Percentiles rank a stretch among this genome's conserved stretches.
These are phyloP conservation scores for Cromileptes altivelis DNA, from an alignment of 2,113 vertebrate genomes.

Conservation along the genomic window DNA sequence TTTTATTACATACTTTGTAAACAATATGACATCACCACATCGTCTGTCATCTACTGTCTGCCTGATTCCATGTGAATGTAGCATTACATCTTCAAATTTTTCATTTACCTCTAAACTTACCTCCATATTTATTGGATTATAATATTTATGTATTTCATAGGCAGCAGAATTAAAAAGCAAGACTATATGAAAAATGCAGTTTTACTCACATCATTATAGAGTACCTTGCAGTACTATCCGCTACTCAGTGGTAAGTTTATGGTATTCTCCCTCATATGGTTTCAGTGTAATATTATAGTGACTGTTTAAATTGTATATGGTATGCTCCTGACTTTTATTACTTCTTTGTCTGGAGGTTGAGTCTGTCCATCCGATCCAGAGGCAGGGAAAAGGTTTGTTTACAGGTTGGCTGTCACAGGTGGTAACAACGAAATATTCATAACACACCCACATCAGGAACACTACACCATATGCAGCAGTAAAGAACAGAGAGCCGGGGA, in stretches of 20 bases:
- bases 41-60: too few relatives aligned
- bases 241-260: not conserved
- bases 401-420: slow-evolving; percentile 7
- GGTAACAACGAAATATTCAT: slow-evolving; percentile 1
- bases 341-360: slow-evolving; percentile 8
- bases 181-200: not conserved
- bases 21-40: too few relatives aligned
- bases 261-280: slow-evolving; percentile 21
- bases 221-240: not conserved
- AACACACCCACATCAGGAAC: slow-evolving; percentile 34
- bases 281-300: slow-evolving; percentile 30
- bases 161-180: not conserved
- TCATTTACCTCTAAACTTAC: not conserved
- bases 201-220: not conserved
- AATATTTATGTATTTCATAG: not conserved
- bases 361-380: not conserved
- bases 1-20: too few relatives aligned
- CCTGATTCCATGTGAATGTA: too few relatives aligned
- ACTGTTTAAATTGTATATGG: not conserved
- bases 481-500: slow-evolving; percentile 15
- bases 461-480: slow-evolving; percentile 2
- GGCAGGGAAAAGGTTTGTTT: slow-evolving; percentile 19
- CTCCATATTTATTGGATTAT: too few relatives aligned
- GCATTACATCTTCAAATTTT: not conserved
- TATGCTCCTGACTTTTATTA: slow-evolving; percentile 23